phyloP scores from a whole-genome alignment of 2,797 vertebrate species.

The Neostethus bicornis region DNA sequence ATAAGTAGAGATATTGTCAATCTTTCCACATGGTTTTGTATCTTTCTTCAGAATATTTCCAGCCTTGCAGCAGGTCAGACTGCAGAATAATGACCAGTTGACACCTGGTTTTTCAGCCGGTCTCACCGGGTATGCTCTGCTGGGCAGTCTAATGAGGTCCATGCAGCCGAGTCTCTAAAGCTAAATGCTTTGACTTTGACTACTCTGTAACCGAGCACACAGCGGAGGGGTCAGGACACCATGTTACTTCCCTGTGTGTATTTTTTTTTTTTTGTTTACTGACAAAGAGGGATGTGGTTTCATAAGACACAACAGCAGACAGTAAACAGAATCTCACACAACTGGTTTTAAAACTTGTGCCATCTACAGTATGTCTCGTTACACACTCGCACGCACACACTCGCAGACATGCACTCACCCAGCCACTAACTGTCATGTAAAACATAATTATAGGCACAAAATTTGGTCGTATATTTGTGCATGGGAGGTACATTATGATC shows the following conservation, averaged over 20 bases:
- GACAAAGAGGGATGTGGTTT: constrained; percentile 49
- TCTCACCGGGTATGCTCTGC: constrained; percentile 51
- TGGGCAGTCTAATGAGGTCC: constrained; percentile 61
- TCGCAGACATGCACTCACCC: background rate
- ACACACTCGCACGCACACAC: constrained; percentile 24
- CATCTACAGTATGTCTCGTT: constrained; percentile 10
- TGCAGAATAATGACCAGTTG: constrained; percentile 57
- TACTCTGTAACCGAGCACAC: constrained; percentile 32
- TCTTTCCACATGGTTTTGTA: constrained; percentile 23
- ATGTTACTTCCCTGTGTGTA: constrained; percentile 25
- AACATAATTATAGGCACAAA: constrained; percentile 17
- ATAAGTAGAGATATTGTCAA: constrained; percentile 31
- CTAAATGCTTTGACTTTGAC: constrained; percentile 71
- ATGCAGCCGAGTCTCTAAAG: constrained; percentile 55
- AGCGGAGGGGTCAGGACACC: constrained; percentile 42
- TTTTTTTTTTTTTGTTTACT: constrained; percentile 30
- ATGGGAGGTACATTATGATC: constrained; percentile 20
- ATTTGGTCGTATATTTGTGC: constrained; percentile 19
- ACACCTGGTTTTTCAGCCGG: constrained; percentile 65
- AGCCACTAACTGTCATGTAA: constrained; percentile 39
- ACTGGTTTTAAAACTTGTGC: constrained; percentile 50
- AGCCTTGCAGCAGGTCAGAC: constrained; percentile 57
- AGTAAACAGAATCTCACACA: constrained; percentile 40
- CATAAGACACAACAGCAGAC: constrained; percentile 42
- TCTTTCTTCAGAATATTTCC: constrained; percentile 43